These are phyloP conservation scores for Arge pagana DNA, from an alignment of 2,888 invertebrate species.

Conservation along the genomic window DNA sequence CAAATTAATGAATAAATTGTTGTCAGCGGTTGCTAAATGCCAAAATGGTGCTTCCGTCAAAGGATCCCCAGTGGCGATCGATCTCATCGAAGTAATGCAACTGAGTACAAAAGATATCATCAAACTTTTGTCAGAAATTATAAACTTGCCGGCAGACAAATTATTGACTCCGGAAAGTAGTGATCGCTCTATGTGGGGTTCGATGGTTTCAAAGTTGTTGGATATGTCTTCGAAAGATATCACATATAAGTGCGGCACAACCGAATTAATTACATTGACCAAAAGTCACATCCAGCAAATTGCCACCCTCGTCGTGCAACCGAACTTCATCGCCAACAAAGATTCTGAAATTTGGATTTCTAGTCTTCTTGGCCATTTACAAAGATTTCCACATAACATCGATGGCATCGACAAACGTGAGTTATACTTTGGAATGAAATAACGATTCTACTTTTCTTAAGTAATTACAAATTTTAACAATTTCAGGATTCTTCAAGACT, in stretches of 20 bases:
- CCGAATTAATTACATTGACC: constrained; percentile 29
- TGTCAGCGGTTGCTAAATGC: constrained; percentile 60
- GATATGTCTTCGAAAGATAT: constrained; percentile 59
- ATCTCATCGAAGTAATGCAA: constrained; percentile 57
- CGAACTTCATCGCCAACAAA: constrained; percentile 33
- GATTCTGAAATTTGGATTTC: constrained; percentile 62
- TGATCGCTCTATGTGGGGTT: constrained; percentile 62
- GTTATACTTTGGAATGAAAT: no score
- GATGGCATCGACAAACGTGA: constrained; percentile 60
- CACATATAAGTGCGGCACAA: not conserved
- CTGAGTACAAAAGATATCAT: constrained; percentile 56
- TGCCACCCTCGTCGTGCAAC: constrained; percentile 32
- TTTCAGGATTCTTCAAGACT: constrained; percentile 39
- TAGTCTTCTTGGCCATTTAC: constrained; percentile 63
- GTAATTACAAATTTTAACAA: constrained; percentile 4
- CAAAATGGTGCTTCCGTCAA: constrained; percentile 54
- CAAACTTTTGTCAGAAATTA: constrained; percentile 58
- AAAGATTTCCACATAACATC: constrained; percentile 66
- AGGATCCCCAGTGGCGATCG: constrained; percentile 54
- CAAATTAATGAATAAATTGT: constrained; percentile 62
- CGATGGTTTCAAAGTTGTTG: constrained; percentile 64
- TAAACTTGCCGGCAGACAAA: constrained; percentile 47
- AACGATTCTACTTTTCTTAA: not conserved
- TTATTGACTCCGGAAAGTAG: constrained; percentile 59
- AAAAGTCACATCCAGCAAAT: constrained; percentile 37